Base-by-base conservation (phyloP, 2,113 vertebrate species). In the Alaudala cheleensis region DNA sequence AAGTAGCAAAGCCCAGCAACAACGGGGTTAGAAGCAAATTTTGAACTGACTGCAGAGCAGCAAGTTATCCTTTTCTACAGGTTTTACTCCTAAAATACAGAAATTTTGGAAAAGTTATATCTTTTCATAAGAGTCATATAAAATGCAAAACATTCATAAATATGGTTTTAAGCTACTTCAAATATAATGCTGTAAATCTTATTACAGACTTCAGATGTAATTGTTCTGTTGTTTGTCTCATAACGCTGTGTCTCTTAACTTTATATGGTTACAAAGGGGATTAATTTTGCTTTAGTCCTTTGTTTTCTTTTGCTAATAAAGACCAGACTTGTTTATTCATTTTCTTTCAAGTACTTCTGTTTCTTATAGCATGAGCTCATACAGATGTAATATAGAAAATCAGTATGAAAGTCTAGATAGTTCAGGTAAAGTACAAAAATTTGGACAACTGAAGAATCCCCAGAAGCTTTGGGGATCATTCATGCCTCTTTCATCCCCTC, bases 241-340 rank as follows among this genome's bases (percentile, higher is more conserved):
- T 81, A 94, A 88, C 45, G 4, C 92, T 93, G 54, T 88, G 94
- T 81, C 92, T 94, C 94, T 93, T 94, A 96, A 90, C 56, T 97
- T 97, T 95, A 97, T 96, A 96, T 88, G 90, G 90, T n/a, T 87
- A 97, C 97, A 97, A 97, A 96, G 93, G 86, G 92, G 96, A 97
- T 97, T 97, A 95, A 97, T 97, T 97, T 97, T 95, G 93, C 95
- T 97, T 96, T 95, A 96, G 96, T 97, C 83, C 94, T 97, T 97
- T 94, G 90, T 96, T 96, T 97, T 95, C 84, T 70, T 80, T 92
- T 96, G 92, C 76, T 76, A 97, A 97, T 95, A 96, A 96, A 93
- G 96, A 90, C 93, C 96, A 97, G 97, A 97, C 96, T 97, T 96
- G 92, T 95, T 97, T 97, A 93, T 93, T 96, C 93, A 84, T 95